Base-by-base conservation (phyloP, 2,797 vertebrate species). In the Allobates femoralis region DNA sequence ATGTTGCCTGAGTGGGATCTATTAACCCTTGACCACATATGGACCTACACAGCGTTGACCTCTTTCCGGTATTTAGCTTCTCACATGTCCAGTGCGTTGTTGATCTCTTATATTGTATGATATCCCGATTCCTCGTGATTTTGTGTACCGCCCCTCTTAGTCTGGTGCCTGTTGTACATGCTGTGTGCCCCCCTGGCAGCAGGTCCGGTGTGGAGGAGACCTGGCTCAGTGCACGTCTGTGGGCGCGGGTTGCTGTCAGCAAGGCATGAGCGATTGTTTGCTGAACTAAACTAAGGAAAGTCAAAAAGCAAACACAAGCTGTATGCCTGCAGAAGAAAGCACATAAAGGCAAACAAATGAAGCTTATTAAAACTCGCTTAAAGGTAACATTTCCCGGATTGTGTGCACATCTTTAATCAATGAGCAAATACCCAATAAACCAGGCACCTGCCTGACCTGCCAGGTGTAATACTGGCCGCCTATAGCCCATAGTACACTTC, bases 311-410 rank as follows among this genome's bases (percentile, higher is more conserved):
- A 84, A 84, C 58, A 84, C 12, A 32, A 75, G 76, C 56, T 84
- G 81, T 84, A 55, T 83, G 53, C 37, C 60, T 46, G 46, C 55
- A n/a, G 66, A 87, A 67, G 55, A 80, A 12, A 37, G 30, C 75
- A 23, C 56, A 23, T 7, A 50, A 73, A 26, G 26, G 6, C 50
- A 84, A 87, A 80, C 86, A 80, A 76, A 75, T 28, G 18, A 16
- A 73, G 28, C 34, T 30, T 26, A 58, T 81, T 79, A 71, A 81
- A 60, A 37, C 26, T 28, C 15, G 60, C 34, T 60, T 56, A 86
- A 67, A 82, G 71, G 79, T 76, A 76, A 86, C 85, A 77, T 67
- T n/a, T 81, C 21, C 55, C 37, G 23, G 41, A 55, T 81, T 81
- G 56, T 51, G 28, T 37, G n/a, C 34, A 7, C 51, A 30, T 12